Percentiles rank a stretch among this genome's conserved stretches.
These are phyloP conservation scores for Aspidapion aeneum DNA, from an alignment of 2,888 invertebrate species.

Conservation along the genomic window DNA sequence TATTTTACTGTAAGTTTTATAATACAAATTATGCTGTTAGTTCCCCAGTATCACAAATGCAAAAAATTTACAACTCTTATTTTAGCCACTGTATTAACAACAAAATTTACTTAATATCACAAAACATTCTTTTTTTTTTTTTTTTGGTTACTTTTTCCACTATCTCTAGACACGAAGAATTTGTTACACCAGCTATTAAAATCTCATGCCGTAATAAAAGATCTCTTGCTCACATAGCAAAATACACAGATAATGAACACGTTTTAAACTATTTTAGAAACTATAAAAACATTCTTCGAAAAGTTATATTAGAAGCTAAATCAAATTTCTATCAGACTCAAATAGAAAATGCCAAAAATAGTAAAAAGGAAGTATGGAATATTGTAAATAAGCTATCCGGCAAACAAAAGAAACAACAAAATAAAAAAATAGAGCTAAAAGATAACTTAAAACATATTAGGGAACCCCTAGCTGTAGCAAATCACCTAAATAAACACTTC, in stretches of 20 bases:
- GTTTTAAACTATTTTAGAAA: conserved; percentile 9
- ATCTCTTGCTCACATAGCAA: not conserved
- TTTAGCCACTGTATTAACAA: no score
- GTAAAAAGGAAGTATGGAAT: conserved; percentile 11
- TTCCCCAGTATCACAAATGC: no score
- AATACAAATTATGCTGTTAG: no score
- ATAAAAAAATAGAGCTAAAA: not conserved
- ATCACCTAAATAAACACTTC: not conserved
- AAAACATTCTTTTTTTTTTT: no score
- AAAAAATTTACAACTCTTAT: no score
- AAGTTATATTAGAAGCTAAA: not conserved
- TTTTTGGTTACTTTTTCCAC: no score
- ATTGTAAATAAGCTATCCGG: conserved; percentile 1
- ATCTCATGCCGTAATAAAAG: not conserved
- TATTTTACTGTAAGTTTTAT: no score
- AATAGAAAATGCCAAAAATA: conserved; percentile 2
- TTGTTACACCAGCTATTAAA: not conserved
- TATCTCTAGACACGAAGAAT: no score
- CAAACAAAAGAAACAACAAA: not conserved
- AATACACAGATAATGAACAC: conserved; percentile 4
- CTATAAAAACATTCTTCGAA: conserved; percentile 14
- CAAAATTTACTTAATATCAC: no score
- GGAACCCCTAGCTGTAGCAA: not conserved
- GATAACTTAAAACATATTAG: not conserved
- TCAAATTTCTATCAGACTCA: not conserved